Evolutionary conservation across 2,113 vertebrate genomes (phyloP).

Genomic region (Oophaga pumilio): DNA sequence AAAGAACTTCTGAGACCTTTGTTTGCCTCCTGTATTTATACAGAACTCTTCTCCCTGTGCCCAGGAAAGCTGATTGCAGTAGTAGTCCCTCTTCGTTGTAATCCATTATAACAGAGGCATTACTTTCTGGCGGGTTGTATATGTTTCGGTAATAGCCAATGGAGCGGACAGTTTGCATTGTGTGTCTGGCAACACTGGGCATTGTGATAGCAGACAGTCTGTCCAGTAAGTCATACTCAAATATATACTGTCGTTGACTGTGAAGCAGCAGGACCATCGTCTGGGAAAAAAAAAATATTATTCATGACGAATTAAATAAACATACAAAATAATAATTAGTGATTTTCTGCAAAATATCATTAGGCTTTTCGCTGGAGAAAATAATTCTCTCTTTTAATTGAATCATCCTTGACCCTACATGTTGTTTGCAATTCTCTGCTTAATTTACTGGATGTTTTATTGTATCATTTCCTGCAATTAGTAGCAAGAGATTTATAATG

Average conservation of each 20-base stretch:
- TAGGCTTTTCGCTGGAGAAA: conserved; percentile 70
- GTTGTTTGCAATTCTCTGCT: conserved; percentile 74
- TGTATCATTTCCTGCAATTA: conserved; percentile 75
- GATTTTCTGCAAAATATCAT: conserved; percentile 66
- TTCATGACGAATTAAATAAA: conserved; percentile 54
- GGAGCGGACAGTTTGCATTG: conserved; percentile 96
- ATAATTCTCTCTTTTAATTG: conserved; percentile 72
- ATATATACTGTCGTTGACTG: conserved; percentile 97
- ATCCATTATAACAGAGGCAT: conserved; percentile 93
- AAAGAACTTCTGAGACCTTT: conserved; percentile 91
- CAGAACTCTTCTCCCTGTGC: conserved; percentile 89
- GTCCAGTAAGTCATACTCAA: conserved; percentile 92
- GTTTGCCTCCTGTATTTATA: conserved; percentile 93
- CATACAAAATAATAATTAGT: conserved; percentile 62
- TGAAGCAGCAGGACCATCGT: conserved; percentile 97
- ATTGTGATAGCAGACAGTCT: conserved; percentile 93
- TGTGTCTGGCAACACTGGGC: conserved; percentile 96
- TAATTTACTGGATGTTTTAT: conserved; percentile 77
- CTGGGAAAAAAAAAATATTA: conserved; percentile 69
- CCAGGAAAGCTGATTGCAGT: conserved; percentile 87
- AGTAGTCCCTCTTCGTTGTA: conserved; percentile 96
- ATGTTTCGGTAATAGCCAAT: conserved; percentile 97
- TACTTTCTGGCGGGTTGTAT: conserved; percentile 96
- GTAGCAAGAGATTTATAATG: conserved; percentile 72
- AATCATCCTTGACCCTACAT: conserved; percentile 76